Conservation (phyloP, 2,113 vertebrate species). For the Corvus cornix region DNA sequence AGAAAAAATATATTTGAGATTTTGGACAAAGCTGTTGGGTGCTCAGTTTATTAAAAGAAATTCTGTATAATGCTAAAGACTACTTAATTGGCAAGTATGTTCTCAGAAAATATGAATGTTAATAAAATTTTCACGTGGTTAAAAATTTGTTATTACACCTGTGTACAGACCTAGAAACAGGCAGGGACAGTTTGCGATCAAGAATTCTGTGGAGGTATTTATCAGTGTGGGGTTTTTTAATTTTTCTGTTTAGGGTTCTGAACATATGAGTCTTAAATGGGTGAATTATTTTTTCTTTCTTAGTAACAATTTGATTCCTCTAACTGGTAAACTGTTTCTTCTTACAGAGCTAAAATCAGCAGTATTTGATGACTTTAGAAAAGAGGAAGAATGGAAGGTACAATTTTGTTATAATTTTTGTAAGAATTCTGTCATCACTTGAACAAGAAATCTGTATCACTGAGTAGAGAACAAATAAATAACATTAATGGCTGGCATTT, state of each 20-base stretch:
- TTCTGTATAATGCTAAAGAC: not conserved
- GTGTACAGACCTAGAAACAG: not conserved
- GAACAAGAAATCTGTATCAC: not conserved
- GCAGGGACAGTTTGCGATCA: not conserved
- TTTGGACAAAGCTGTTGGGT: not conserved
- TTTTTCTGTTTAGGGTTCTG: not conserved
- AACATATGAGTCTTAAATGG: not conserved
- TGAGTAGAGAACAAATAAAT: not conserved
- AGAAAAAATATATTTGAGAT: not conserved
- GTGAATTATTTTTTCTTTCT: not conserved
- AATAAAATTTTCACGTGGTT: not conserved
- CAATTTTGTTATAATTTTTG: not conserved
- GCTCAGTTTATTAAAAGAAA: not conserved
- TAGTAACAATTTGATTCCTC: not conserved
- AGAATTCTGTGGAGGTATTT: not conserved
- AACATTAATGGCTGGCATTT: not conserved
- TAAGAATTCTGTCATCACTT: not conserved
- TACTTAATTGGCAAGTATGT: not conserved
- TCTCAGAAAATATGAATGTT: not conserved
- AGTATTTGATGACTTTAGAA: slow-evolving; percentile 77
- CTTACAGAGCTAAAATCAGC: slow-evolving; percentile 73
- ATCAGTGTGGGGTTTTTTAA: not conserved
- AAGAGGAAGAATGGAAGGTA: slow-evolving; percentile 85
- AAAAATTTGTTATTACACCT: not conserved
- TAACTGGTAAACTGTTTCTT: slow-evolving; percentile 10